Base-by-base conservation (phyloP, 92 coral and sea anemone genomes). In the Muricea muricata region DNA sequence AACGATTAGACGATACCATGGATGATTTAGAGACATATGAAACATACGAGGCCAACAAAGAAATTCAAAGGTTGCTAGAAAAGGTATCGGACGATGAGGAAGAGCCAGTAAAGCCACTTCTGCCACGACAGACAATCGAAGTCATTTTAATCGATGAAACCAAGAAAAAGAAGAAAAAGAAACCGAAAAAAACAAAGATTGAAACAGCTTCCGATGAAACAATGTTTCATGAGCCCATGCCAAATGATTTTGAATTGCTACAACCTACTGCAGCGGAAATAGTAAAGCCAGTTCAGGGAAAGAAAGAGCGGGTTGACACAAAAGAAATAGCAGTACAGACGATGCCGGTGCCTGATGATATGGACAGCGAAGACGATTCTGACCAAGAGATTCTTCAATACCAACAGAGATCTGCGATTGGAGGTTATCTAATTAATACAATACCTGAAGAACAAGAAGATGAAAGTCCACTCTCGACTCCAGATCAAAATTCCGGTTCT, bases 391-490 rank as follows among this genome's bases (percentile, higher is more conserved):
- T 76, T 26, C 66, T 34, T 46, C 65, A 52, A 15, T 76, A 46
- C 33, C 81, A 50, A 33, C 40, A 18, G 48, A 74, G 76, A 24
- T 15, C 68, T 17, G 20, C 41, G 28, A 50, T 12, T 3, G 35
- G 37, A n/a, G 79, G 57, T 30, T 73, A 33, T 30, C 60, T 41
- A 6, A 73, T 73, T 4, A 50, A 76, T 12, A 76, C 81, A 55
- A 76, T 76, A 29, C 81, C 81, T 15, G 67, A 75, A 34, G 81
- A 75, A 75, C 81, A 54, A 29, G 79, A 73, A 25, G 65, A 48
- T 29, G 81, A 72, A 40, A 39, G 55, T 39, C 31, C 57, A 39
- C 31, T 21, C 7, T 41, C 78, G 24, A 37, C 78, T 4, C 57
- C 50, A 40, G 34, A 41, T 41, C 33, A 35, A 7, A 40, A 45